Conservation (phyloP, 2,888 invertebrate species). For the Napeogenes inachia region DNA sequence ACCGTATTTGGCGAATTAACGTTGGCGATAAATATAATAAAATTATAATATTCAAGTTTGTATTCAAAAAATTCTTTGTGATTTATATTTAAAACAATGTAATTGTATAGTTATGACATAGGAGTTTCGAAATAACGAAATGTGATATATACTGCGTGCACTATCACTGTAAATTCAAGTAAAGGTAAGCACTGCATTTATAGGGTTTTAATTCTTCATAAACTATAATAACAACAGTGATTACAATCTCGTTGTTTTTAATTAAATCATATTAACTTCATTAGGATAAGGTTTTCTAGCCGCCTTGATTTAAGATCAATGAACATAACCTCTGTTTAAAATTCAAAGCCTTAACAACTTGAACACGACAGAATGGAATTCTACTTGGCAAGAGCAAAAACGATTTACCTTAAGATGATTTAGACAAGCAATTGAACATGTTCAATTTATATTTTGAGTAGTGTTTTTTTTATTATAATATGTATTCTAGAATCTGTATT, state of each 20-base stretch:
- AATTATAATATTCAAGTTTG: too few relatives aligned
- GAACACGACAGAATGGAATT: slow-evolving; percentile 37
- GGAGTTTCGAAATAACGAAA: background rate
- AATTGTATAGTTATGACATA: too few relatives aligned
- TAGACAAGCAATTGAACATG: background rate
- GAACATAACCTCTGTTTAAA: slow-evolving; percentile 39
- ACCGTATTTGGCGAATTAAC: slow-evolving; percentile 25
- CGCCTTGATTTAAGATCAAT: slow-evolving; percentile 33
- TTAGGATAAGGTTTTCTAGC: slow-evolving; percentile 6
- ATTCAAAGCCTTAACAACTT: slow-evolving; percentile 41
- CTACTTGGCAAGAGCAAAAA: slow-evolving; percentile 31
- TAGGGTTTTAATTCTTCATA: slow-evolving; percentile 4
- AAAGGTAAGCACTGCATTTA: slow-evolving; percentile 2
- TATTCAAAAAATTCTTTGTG: too few relatives aligned
- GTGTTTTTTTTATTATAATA: too few relatives aligned
- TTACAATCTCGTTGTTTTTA: background rate
- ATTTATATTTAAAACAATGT: too few relatives aligned
- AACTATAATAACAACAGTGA: background rate
- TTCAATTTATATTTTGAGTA: too few relatives aligned
- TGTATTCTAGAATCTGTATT: too few relatives aligned
- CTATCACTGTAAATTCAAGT: background rate
- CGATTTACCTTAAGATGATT: slow-evolving; percentile 3
- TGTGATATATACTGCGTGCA: background rate
- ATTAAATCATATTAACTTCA: slow-evolving; percentile 10
- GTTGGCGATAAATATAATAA: too few relatives aligned